Percentiles rank a stretch among this genome's conserved stretches.
Conservation (phyloP, 1,140 invertebrate species). For the Brachionus rubens region DNA sequence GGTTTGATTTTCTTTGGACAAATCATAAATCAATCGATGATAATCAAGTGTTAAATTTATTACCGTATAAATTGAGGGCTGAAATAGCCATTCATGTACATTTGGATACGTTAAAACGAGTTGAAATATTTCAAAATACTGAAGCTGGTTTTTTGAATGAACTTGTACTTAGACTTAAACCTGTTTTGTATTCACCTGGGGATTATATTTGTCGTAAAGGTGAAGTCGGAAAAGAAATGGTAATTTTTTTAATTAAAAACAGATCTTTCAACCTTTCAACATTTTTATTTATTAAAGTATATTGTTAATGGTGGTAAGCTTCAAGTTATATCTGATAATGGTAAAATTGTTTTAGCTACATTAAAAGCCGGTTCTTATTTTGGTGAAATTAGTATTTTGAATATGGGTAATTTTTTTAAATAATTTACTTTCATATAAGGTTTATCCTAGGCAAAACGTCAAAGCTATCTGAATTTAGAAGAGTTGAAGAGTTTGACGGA, state of each 20-base stretch:
- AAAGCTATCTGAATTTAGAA: too few species aligned
- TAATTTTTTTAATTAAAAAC: constrained; percentile 63
- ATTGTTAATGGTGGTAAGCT: constrained; percentile 93
- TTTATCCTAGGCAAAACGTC: too few species aligned
- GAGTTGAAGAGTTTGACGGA: too few species aligned
- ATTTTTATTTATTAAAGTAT: constrained; percentile 65
- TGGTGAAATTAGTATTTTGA: constrained; percentile 98
- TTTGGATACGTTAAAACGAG: constrained; percentile 87
- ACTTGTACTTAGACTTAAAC: constrained; percentile 83
- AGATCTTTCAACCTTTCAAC: too few species aligned
- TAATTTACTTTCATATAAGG: constrained; percentile 61
- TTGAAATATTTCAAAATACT: constrained; percentile 96
- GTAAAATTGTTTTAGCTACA: constrained; percentile 90
- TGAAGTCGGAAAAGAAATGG: constrained; percentile 96
- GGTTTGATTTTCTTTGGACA: constrained; percentile 71
- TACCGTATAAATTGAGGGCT: constrained; percentile 86
- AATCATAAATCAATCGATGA: constrained; percentile 97
- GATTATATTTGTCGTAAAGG: constrained; percentile 98
- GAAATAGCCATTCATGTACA: constrained; percentile 99
- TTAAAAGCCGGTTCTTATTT: constrained; percentile 91
- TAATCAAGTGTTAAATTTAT: constrained; percentile 67
- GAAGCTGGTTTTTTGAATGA: constrained; percentile 97
- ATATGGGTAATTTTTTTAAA: constrained; percentile 99
- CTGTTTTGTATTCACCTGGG: constrained; percentile 92
- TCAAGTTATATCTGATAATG: constrained; percentile 94